Evolutionary conservation across 1,140 invertebrate genomes (phyloP), one percentile per base, ranked within the genome.

Genomic region (Leptonema lineaticorne): DNA sequence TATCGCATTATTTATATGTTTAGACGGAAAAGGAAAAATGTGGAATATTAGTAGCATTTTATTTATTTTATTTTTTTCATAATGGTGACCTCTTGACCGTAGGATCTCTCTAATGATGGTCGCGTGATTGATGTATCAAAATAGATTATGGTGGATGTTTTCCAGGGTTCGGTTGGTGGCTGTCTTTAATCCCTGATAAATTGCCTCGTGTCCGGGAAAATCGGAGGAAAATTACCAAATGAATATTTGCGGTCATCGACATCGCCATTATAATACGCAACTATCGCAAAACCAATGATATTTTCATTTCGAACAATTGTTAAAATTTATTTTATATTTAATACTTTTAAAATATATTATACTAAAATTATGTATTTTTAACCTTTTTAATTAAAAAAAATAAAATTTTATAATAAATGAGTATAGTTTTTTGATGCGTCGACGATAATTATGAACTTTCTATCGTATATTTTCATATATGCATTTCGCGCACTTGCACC

Each of bases 71-170:
- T 50, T 20, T 20, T 20, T 50, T 22, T 22, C 46, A 20, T 41
- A 5, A 7, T 7, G 5, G 20, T 14, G 22, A 53, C 50, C 50
- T 22, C 18, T 26, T 53, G 50, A 53, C 57, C 56, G 26, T 14
- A 9, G 29, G 56, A 16, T 28, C 16, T 28, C 57, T 30, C 57
- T 59, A 59, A 59, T 59, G 57, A 30, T 33, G 57, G 27, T 33
- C 57, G 28, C 33, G 57, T 59, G 57, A 59, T 59, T 59, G 57
- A 59, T 59, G 57, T 59, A 33, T 59, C 29, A 33, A 59, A 59
- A 59, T 41, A 59, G 29, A 59, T 33, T 59, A 59, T 59, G 28
- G 33, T 33, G 57, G 28, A 59, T 30, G 28, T 33, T 30, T 33
- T 59, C 57, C 57, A 22, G 50, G 16, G n/a, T 7, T 8, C 27